Percentiles rank a stretch among this genome's conserved stretches.
Conservation (phyloP, 1,140 invertebrate genomes). For the Nephila pilipes region DNA sequence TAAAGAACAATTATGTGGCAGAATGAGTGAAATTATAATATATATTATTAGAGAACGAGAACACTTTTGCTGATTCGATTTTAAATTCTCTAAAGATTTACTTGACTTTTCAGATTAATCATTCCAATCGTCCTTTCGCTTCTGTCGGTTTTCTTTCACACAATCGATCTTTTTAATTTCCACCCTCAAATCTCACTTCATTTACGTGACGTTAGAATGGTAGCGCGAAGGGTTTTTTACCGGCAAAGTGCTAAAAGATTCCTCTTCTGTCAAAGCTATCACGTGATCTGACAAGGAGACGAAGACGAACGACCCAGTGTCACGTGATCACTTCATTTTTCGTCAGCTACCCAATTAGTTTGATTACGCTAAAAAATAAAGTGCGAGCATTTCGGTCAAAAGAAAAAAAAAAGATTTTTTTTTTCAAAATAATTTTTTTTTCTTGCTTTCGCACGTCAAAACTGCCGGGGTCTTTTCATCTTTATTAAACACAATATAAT, state of each 20-base stretch:
- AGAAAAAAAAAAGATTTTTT: slow-evolving; percentile 11
- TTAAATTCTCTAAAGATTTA: no score
- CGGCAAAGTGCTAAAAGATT: slow-evolving; percentile 48
- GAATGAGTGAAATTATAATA: no score
- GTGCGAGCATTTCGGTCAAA: not conserved
- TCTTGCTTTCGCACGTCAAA: slow-evolving; percentile 60
- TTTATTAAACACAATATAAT: slow-evolving; percentile 77
- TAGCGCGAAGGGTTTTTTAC: slow-evolving; percentile 6
- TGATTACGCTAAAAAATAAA: slow-evolving; percentile 76
- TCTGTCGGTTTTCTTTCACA: not conserved
- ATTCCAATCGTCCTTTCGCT: no score
- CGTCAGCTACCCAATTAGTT: slow-evolving; percentile 72
- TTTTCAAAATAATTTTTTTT: slow-evolving; percentile 13
- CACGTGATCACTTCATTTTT: slow-evolving; percentile 77
- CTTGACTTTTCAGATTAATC: no score
- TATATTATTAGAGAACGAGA: no score
- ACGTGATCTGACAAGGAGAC: slow-evolving; percentile 73
- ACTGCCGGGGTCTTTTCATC: slow-evolving; percentile 71
- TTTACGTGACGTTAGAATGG: slow-evolving; percentile 13
- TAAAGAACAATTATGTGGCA: no score
- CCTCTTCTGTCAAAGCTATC: slow-evolving; percentile 72
- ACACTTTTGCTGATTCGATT: no score
- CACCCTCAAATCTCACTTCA: slow-evolving; percentile 24
- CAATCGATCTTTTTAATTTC: slow-evolving; percentile 1
- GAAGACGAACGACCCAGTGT: slow-evolving; percentile 75